Conservation (phyloP, 2,888 invertebrate genomes). For the Scaptomyza tumidula region DNA sequence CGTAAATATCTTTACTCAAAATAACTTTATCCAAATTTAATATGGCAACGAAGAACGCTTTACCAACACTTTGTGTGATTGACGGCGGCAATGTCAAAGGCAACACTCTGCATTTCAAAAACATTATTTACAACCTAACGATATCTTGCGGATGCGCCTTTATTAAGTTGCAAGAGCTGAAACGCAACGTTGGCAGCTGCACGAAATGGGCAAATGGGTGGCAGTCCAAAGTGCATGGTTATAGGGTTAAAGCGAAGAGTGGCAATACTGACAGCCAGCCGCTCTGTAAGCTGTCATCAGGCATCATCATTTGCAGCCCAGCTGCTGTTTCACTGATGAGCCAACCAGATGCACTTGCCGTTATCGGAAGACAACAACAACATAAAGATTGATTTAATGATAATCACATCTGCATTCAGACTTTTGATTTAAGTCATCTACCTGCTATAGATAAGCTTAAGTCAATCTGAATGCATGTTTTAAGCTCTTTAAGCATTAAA, state of each 20-base stretch:
- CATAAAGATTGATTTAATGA: slow-evolving; percentile 5
- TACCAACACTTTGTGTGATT: slow-evolving; percentile 23
- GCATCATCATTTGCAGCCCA: slow-evolving; percentile 53
- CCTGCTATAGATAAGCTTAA: slow-evolving; percentile 3
- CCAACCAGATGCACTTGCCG: slow-evolving; percentile 19
- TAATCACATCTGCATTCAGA: slow-evolving; percentile 16
- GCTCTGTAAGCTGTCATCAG: slow-evolving; percentile 26
- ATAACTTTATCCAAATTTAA: slow-evolving; percentile 1
- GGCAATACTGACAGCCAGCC: slow-evolving; percentile 17
- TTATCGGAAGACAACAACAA: slow-evolving; percentile 5
- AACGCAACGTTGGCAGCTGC: slow-evolving; percentile 28
- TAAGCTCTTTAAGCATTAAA: slow-evolving; percentile 14
- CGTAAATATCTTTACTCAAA: neutral
- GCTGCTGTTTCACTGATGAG: slow-evolving; percentile 31
- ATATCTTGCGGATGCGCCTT: slow-evolving; percentile 48
- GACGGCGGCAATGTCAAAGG: slow-evolving; percentile 47
- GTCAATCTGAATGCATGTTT: slow-evolving; percentile 4
- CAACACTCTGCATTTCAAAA: slow-evolving; percentile 39
- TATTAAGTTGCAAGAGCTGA: slow-evolving; percentile 23
- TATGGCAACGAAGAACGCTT: neutral
- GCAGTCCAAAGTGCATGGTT: neutral
- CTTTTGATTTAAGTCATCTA: neutral
- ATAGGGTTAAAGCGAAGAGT: neutral
- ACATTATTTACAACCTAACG: slow-evolving; percentile 61
- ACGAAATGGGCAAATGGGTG: slow-evolving; percentile 29